A percentile compares a stretch with the other conserved stretches of the same genome.
Evolutionary conservation across 2,888 invertebrate species (phyloP).

Genomic region (Alitta virens): DNA sequence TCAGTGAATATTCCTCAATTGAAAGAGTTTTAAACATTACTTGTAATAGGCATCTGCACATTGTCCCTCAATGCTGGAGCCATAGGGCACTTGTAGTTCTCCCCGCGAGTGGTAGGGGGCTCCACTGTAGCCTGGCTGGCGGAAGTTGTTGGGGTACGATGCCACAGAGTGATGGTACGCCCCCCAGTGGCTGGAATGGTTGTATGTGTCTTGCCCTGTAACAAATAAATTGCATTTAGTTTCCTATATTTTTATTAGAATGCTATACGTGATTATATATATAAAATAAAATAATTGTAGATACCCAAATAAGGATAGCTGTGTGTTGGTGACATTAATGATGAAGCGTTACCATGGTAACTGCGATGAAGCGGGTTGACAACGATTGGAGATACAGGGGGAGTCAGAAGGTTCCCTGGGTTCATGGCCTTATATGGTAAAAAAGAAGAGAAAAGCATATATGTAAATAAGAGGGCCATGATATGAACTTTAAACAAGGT

Average conservation of each 20-base stretch:
- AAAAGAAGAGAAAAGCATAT: too few relatives aligned
- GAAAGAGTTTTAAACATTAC: neutral
- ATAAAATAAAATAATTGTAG: too few relatives aligned
- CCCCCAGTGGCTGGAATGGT: too few relatives aligned
- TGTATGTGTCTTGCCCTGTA: neutral
- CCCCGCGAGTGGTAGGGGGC: neutral
- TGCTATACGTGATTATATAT: too few relatives aligned
- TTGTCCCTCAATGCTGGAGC: neutral
- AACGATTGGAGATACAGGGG: constrained; percentile 48
- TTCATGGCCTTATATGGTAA: too few relatives aligned
- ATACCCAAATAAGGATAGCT: constrained; percentile 21
- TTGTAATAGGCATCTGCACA: neutral
- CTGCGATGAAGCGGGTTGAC: constrained; percentile 31
- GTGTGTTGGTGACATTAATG: constrained; percentile 20
- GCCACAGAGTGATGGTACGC: neutral
- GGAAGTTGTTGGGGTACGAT: neutral
- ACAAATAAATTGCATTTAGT: too few relatives aligned
- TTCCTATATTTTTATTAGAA: too few relatives aligned
- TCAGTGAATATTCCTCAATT: too few relatives aligned
- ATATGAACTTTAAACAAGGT: too few relatives aligned
- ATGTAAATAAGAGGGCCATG: too few relatives aligned
- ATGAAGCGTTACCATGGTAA: constrained; percentile 26
- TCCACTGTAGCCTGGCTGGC: neutral
- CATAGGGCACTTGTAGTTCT: neutral
- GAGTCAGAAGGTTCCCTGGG: constrained; percentile 35